phyloP scores from a whole-genome alignment of 1,140 invertebrate species.

The Grapholita molesta region DNA sequence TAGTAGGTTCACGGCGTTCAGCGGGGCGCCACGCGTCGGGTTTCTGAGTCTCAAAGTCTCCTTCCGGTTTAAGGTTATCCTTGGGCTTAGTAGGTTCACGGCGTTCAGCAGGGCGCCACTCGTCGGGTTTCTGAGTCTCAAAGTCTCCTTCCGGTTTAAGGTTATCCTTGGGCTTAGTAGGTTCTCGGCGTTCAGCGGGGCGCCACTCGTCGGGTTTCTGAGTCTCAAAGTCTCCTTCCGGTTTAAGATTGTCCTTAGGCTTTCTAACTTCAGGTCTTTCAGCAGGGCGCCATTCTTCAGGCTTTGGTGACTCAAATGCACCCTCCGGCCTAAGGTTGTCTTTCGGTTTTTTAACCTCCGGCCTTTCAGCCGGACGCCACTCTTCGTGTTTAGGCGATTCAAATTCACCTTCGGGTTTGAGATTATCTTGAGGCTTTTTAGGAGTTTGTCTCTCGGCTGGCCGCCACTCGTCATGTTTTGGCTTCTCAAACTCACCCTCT shows the following conservation, averaged over 20 bases:
- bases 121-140: constrained; percentile 56
- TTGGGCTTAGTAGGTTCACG: constrained; percentile 57
- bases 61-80: constrained; percentile 81
- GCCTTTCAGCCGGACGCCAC: constrained; percentile 65
- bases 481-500: constrained; percentile 82
- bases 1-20: constrained; percentile 73
- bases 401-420: constrained; percentile 78
- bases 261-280: constrained; percentile 78
- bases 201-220: constrained; percentile 53
- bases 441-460: constrained; percentile 56
- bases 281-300: constrained; percentile 70
- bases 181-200: constrained; percentile 68
- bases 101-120: constrained; percentile 60
- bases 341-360: constrained; percentile 53
- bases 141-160: constrained; percentile 81
- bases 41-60: constrained; percentile 79
- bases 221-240: constrained; percentile 79
- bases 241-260: constrained; percentile 80
- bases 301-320: constrained; percentile 79
- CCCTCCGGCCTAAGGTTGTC: constrained; percentile 83
- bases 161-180: constrained; percentile 78
- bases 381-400: constrained; percentile 54
- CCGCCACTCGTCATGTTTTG: constrained; percentile 63
- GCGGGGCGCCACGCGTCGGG: constrained; percentile 72
- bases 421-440: constrained; percentile 71